Evolutionary conservation across 1,140 invertebrate species (phyloP).

Genomic region (Penaeus chinensis): DNA sequence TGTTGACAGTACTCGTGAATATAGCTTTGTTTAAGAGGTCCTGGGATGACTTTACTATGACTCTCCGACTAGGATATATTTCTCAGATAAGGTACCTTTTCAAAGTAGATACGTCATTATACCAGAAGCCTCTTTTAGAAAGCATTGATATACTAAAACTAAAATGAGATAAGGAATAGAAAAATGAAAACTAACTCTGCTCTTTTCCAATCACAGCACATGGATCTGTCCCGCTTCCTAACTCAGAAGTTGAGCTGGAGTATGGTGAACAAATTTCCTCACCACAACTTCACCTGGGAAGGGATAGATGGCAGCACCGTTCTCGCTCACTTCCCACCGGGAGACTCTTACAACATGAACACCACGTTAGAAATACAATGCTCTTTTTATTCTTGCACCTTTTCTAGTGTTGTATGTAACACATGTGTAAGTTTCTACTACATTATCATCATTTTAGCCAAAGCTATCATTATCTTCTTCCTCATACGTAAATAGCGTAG

Average conservation of each 20-base stretch:
- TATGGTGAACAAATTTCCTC: slow-evolving; percentile 73
- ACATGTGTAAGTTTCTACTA: not conserved
- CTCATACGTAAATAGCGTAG: slow-evolving; percentile 59
- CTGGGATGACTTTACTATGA: too few species aligned
- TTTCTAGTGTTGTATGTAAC: not conserved
- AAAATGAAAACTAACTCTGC: too few species aligned
- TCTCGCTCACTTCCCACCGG: slow-evolving; percentile 73
- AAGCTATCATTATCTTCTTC: too few species aligned
- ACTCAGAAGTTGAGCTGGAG: slow-evolving; percentile 74
- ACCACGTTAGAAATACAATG: slow-evolving; percentile 60
- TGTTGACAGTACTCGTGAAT: too few species aligned
- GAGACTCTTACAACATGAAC: slow-evolving; percentile 70
- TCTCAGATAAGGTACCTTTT: too few species aligned
- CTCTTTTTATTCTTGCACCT: not conserved
- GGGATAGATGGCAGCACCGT: slow-evolving; percentile 72
- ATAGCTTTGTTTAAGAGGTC: too few species aligned
- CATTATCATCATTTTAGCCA: not conserved
- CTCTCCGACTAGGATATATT: too few species aligned
- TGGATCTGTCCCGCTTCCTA: slow-evolving; percentile 71
- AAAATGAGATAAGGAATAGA: too few species aligned
- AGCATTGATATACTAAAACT: too few species aligned
- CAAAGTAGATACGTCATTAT: too few species aligned
- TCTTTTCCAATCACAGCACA: slow-evolving; percentile 63
- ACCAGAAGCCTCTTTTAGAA: too few species aligned
- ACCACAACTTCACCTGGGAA: slow-evolving; percentile 74